phyloP scores from a whole-genome alignment of 2,797 vertebrate genomes.

The Bradypus variegatus region DNA sequence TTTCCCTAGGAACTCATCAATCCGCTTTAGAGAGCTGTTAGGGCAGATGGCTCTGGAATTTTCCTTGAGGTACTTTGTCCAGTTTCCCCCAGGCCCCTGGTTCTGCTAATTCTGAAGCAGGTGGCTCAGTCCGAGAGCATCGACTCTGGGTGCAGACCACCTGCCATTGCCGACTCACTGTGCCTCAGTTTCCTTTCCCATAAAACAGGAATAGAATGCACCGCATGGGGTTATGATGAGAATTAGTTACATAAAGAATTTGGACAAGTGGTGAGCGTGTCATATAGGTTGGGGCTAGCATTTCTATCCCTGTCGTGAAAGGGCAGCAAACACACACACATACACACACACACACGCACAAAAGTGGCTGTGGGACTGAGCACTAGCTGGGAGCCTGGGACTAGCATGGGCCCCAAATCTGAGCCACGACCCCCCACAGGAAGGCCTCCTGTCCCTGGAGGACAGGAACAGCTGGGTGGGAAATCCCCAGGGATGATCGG shows the following conservation, averaged over 20 bases:
- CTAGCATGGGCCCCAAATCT: no score
- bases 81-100: accelerated
- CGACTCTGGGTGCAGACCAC: neutral
- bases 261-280: neutral
- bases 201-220: neutral
- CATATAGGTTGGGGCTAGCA: neutral
- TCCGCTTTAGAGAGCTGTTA: no score
- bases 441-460: neutral
- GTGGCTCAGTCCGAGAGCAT: neutral
- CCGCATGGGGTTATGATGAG: neutral
- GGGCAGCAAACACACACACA: no score
- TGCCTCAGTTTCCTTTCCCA: neutral
- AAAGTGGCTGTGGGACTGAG: neutral
- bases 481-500: neutral
- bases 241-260: neutral
- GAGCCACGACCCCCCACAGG: no score
- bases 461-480: neutral
- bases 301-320: neutral
- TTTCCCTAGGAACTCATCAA: neutral
- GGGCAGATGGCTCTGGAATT: neutral
- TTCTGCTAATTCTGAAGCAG: neutral
- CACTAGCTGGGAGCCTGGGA: no score
- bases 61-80: neutral
- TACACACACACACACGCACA: no score
- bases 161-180: no score